Evolutionary conservation across 2,888 invertebrate genomes (phyloP).

Genomic region (Limnephilus rhombicus): DNA sequence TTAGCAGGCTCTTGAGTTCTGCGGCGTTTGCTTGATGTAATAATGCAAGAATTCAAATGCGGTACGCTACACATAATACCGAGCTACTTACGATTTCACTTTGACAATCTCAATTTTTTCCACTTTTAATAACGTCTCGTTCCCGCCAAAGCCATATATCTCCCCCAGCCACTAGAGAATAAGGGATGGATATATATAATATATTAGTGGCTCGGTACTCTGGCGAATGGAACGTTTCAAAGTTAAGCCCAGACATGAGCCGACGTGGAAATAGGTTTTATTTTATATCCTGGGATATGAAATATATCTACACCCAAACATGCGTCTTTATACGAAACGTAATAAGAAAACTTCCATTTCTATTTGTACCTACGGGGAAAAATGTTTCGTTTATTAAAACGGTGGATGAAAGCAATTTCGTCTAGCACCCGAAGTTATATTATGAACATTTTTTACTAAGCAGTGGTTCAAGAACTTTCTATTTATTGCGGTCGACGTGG

Average conservation of each 20-base stretch:
- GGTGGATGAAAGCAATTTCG: slow-evolving; percentile 39
- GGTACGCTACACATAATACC: slow-evolving; percentile 53
- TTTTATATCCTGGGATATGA: slow-evolving; percentile 51
- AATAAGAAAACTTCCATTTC: slow-evolving; percentile 60
- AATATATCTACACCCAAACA: slow-evolving; percentile 53
- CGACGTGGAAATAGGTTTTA: slow-evolving; percentile 54
- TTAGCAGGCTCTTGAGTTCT: slow-evolving; percentile 46
- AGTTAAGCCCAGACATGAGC: slow-evolving; percentile 54
- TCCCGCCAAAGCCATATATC: slow-evolving; percentile 37
- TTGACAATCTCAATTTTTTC: slow-evolving; percentile 53
- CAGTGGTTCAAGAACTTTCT: background rate
- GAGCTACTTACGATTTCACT: slow-evolving; percentile 56
- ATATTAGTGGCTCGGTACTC: background rate
- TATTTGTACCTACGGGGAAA: slow-evolving; percentile 46
- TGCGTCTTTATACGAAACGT: slow-evolving; percentile 54
- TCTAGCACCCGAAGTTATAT: background rate
- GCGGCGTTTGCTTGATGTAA: slow-evolving; percentile 53
- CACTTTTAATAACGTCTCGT: slow-evolving; percentile 43
- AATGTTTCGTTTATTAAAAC: slow-evolving; percentile 19
- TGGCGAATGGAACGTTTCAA: slow-evolving; percentile 32
- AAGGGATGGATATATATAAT: slow-evolving; percentile 29
- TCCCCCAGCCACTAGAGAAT: slow-evolving; percentile 11
- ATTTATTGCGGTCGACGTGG: background rate
- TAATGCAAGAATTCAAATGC: slow-evolving; percentile 59
- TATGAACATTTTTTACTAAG: background rate